Conservation (phyloP, 2,888 invertebrate genomes). For the Keiferia lycopersicella region DNA sequence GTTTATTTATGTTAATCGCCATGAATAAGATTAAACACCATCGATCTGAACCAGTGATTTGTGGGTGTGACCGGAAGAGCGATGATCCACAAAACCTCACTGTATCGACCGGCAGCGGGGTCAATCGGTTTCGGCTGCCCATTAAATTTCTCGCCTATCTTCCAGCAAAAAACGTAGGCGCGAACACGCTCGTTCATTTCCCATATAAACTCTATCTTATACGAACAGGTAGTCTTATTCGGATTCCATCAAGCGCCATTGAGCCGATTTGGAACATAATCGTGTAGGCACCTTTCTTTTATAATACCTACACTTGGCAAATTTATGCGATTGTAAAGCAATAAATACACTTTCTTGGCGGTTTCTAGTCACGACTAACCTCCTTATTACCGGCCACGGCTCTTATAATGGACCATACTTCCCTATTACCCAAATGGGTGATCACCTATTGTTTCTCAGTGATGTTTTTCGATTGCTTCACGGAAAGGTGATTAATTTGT, state of each 20-base stretch:
- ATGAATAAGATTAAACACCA: slow-evolving; percentile 51
- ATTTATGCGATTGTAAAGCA: slow-evolving; percentile 37
- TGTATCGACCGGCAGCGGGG: slow-evolving; percentile 49
- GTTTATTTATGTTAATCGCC: slow-evolving; percentile 59
- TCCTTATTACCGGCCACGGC: slow-evolving; percentile 18
- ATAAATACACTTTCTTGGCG: slow-evolving; percentile 37
- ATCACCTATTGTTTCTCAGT: slow-evolving; percentile 45
- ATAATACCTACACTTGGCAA: slow-evolving; percentile 16
- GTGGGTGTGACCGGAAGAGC: slow-evolving; percentile 62
- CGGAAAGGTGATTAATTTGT: slow-evolving; percentile 60
- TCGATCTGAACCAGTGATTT: slow-evolving; percentile 50
- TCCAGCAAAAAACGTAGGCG: slow-evolving; percentile 46
- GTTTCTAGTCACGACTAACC: slow-evolving; percentile 26
- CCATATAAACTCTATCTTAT: slow-evolving; percentile 39
- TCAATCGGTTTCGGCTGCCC: slow-evolving; percentile 53
- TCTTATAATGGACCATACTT: slow-evolving; percentile 33
- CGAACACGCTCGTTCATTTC: slow-evolving; percentile 52
- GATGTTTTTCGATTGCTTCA: slow-evolving; percentile 48
- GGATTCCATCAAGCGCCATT: slow-evolving; percentile 41
- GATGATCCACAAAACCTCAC: slow-evolving; percentile 48
- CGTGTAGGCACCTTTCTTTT: slow-evolving; percentile 38
- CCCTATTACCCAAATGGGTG: slow-evolving; percentile 49
- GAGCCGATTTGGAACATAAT: slow-evolving; percentile 16
- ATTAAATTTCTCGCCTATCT: slow-evolving; percentile 56
- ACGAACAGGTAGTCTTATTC: slow-evolving; percentile 39